phyloP scores from a whole-genome alignment of 2,113 vertebrate genomes.

The Laticauda laticaudata region DNA sequence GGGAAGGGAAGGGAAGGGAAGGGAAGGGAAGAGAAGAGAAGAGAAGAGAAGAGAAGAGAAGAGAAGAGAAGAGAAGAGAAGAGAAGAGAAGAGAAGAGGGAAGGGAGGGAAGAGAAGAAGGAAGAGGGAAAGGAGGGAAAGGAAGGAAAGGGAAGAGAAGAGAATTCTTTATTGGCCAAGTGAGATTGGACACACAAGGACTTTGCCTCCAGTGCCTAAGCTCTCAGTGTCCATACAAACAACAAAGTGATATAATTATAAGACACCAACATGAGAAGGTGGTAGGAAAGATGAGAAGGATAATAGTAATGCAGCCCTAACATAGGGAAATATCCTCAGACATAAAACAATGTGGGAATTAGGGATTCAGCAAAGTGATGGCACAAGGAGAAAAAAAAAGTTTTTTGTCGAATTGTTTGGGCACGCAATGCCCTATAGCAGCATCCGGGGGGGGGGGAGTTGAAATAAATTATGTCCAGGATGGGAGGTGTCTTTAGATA shows the following conservation, averaged over 20 bases:
- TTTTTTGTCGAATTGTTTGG: background rate
- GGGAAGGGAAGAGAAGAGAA: accelerated
- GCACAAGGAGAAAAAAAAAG: background rate
- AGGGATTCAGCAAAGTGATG: background rate
- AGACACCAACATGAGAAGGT: background rate
- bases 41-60: accelerated
- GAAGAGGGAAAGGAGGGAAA: too few relatives aligned
- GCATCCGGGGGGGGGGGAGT: background rate
- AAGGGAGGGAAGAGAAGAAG: too few relatives aligned
- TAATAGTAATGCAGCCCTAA: background rate
- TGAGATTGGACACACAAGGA: background rate
- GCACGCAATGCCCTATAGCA: background rate
- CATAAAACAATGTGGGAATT: background rate
- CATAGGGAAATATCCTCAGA: background rate
- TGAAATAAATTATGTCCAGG: background rate
- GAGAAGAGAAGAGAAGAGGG: too few relatives aligned
- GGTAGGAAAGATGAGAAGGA: background rate
- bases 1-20: accelerated
- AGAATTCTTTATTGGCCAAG: background rate
- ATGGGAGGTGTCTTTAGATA: background rate
- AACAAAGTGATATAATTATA: background rate
- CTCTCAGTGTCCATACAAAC: background rate
- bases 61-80: too few relatives aligned
- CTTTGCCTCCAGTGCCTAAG: background rate
- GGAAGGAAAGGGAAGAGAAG: background rate